Base-by-base conservation (phyloP, 2,797 vertebrate species). In the Chromobotia macracanthus region DNA sequence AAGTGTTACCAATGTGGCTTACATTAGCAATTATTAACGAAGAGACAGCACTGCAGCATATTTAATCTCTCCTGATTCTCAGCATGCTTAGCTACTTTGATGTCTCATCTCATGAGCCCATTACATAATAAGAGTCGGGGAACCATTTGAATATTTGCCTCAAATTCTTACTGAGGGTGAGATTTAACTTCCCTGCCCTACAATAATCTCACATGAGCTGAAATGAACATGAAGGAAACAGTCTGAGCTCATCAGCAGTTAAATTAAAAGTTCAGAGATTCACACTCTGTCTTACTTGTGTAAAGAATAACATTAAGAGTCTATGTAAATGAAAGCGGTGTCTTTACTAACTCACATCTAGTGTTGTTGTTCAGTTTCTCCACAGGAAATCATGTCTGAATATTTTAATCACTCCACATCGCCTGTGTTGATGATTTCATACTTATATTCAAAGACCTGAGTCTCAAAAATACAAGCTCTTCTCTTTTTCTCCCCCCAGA, bases 111-210 rank as follows among this genome's bases (percentile, higher is more conserved):
- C 11, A 86, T 89, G 87, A 76, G 67, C 70, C 31, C 44, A 80
- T 90, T 92, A 85, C 89, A 74, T 91, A 91, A 92, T 87, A 83
- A 86, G 87, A 89, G 69, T 66, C 80, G 78, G 51, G 60, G 60
- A 51, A 67, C 31, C n/a, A 19, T 23, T 67, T 67, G 65, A 21
- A 72, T 66, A 41, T 55, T 25, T 56, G 72, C 23, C 44, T 61
- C 50, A 38, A 53, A 68, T 80, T 75, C 69, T n/a, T 51, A 12
- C 28, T 55, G 21, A n/a, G 51, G 35, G 12, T 28, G 67, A 60
- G 68, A 72, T 64, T 38, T 48, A 11, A 58, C 58, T 75, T 25
- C 13, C 3, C 6, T 25, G 7, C 9, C 28, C 21, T 3, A 63
- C 16, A 25, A 41, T n/a, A 19, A 35, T 64, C 16, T 55, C 25